Evolutionary conservation across 2,797 vertebrate species (phyloP).

Genomic region (Vespertilio murinus): DNA sequence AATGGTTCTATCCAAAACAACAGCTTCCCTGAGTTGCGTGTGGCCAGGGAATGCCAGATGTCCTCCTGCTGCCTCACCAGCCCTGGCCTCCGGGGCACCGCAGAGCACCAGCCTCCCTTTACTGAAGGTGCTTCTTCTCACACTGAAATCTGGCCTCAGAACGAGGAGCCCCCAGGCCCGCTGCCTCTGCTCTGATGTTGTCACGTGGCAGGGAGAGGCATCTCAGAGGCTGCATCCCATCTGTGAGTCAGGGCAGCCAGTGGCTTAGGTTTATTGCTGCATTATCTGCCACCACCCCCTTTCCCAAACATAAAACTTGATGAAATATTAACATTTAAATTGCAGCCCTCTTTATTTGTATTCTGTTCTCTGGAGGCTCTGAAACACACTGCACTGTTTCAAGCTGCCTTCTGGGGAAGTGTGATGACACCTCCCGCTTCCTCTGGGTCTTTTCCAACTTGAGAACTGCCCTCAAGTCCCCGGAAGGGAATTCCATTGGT

Average conservation of each 20-base stretch:
- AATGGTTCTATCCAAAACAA: slow-evolving; percentile 50
- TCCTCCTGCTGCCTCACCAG: neutral
- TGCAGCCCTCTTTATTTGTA: slow-evolving; percentile 66
- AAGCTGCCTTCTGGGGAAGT: slow-evolving; percentile 57
- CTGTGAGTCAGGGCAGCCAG: neutral
- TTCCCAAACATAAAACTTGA: slow-evolving; percentile 72
- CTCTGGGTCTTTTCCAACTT: slow-evolving; percentile 53
- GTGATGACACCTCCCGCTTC: slow-evolving; percentile 60
- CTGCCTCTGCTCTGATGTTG: slow-evolving; percentile 4
- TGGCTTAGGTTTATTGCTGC: slow-evolving; percentile 40
- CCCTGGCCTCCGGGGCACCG: neutral
- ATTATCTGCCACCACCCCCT: neutral
- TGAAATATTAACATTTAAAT: slow-evolving; percentile 74
- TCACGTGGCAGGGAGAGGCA: neutral
- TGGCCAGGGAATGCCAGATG: neutral
- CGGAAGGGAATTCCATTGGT: slow-evolving; percentile 35
- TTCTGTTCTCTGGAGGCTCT: slow-evolving; percentile 63
- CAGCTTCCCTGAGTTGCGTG: neutral
- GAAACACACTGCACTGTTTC: slow-evolving; percentile 68
- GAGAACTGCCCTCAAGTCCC: slow-evolving; percentile 26
- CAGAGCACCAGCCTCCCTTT: neutral
- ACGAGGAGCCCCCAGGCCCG: neutral
- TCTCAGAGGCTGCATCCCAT: slow-evolving; percentile 34
- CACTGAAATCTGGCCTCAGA: slow-evolving; percentile 44
- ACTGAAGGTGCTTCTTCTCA: neutral